Base-by-base conservation (phyloP, 2,113 vertebrate species). In the Leuciscus idus region DNA sequence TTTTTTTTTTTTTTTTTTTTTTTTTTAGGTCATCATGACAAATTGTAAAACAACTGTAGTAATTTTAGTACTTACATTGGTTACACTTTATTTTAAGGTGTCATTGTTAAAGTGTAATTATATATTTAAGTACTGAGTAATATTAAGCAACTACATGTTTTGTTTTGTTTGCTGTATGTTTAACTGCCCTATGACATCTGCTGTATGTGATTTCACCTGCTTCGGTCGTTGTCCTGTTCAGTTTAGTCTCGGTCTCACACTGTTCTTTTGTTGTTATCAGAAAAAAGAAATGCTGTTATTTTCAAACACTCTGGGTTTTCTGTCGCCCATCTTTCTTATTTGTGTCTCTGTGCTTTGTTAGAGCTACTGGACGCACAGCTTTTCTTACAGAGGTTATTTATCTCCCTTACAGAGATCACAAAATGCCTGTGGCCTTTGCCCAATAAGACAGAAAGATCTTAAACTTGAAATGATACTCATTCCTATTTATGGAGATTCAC, bases 281-380 rank as follows among this genome's bases (percentile, higher is more conserved):
- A 61, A 36, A 30, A 61, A 52, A 50, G 46, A 43, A 50, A 6
- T n/a, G 43, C 23, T 77, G 83, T 21, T 39, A 55, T 64, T 62
- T 26, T 85, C 57, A 85, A 39, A 19, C n/a, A 76, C 55, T 61
- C 55, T 72, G 50, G n/a, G 26, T 21, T 33, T 50, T 77, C 74
- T 77, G 26, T 52, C 15, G 11, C 36, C 36, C 36, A 72, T 72
- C 30, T 36, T 4, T 73, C 43, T 48, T 26, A 26, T 23, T 74
- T 15, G 10, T 73, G 21, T 74, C 72, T 46, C 33, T 36, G 33
- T 70, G 64, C 6, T 68, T 21, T 39, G 17, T 39, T 36, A 39
- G 8, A n/a, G 21, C 23, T 2, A 2, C 15, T 4, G 33, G 68
- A 4, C 33, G 5, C 30, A 21, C 68, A 39, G 19, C 68, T 72